phyloP scores from a whole-genome alignment of 2,888 invertebrate genomes.

The Blastobasis lacticolella region DNA sequence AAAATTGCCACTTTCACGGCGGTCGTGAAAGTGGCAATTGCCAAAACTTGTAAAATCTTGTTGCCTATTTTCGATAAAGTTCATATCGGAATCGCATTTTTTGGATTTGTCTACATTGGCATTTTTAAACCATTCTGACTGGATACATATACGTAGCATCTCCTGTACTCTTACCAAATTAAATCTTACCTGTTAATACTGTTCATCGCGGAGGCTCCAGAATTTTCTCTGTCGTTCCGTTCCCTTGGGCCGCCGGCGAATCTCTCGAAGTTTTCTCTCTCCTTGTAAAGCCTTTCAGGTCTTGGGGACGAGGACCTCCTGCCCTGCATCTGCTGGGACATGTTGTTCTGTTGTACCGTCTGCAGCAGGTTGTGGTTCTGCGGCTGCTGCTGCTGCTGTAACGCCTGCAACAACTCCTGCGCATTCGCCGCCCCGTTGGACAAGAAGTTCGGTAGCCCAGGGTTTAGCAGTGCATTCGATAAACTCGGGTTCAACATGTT shows the following conservation, averaged over 20 bases:
- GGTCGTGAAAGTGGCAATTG: no score
- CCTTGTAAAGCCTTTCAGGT: constrained; percentile 64
- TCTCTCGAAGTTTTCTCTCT: constrained; percentile 63
- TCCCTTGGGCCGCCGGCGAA: constrained; percentile 64
- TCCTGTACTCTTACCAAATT: no score
- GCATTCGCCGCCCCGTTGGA: constrained; percentile 80
- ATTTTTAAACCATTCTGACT: no score
- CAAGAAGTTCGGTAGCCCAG: constrained; percentile 81
- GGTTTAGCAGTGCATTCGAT: constrained; percentile 81
- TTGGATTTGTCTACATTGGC: no score
- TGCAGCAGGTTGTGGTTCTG: constrained; percentile 62
- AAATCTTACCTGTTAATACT: constrained; percentile 78
- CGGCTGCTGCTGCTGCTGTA: constrained; percentile 80
- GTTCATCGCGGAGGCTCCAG: constrained; percentile 75
- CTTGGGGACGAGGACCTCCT: constrained; percentile 63
- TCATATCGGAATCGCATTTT: no score
- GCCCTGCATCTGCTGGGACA: constrained; percentile 67
- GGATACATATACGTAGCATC: no score
- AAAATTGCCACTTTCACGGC: no score
- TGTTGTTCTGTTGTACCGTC: constrained; percentile 63
- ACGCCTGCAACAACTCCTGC: constrained; percentile 83
- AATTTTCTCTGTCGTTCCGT: constrained; percentile 68
- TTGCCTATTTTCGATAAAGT: no score
- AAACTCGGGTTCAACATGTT: constrained; percentile 75
- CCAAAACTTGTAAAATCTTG: no score